Evolutionary conservation across 2,113 vertebrate species (phyloP), one percentile per base, ranked within the genome.

Genomic region (Pomatorhinus ruficollis): DNA sequence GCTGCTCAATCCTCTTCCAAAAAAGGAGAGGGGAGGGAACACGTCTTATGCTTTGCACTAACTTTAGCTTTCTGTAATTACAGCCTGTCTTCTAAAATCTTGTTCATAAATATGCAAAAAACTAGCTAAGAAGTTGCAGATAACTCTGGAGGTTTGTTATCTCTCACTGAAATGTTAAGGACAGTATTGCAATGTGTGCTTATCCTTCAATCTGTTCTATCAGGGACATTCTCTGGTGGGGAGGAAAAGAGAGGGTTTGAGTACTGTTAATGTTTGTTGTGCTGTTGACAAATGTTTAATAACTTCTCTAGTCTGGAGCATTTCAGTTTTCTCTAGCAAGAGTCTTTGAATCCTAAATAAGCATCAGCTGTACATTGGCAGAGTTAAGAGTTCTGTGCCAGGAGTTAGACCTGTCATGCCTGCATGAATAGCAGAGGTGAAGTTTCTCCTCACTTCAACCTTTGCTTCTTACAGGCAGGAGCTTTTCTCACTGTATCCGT

Each of bases 41-140:
- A 0, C 2, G 4, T 66, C 35, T 72, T 39, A 0, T 0, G 2
- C 33, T 87, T 65, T 37, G 44, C 20, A 22, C 12, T 64, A 31
- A 57, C 8, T 88, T 85, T 9, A 70, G 25, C 77, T 39, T 77
- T 83, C 50, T 63, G 15, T 80, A 61, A 61, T 54, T 79, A 39
- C 33, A 83, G 37, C 14, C 19, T 57, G 28, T 45, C 28, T 74
- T 72, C 31, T 25, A 7, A 40, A 2, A 3, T 85, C 33, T 68
- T 60, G 27, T 70, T 87, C 63, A 2, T 35, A 65, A 65, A 18
- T 10, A 65, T 66, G n/a, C 39, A 84, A 30, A 61, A 72, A 90
- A 23, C 25, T 35, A 80, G 27, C 37, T 74, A 70, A 31, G 30
- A 60, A 44, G 11, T n/a, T 85, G 31, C 25, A 65, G 10, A 10